phyloP scores from a whole-genome alignment of 2,113 vertebrate species.

The Eulemur rufifrons region DNA sequence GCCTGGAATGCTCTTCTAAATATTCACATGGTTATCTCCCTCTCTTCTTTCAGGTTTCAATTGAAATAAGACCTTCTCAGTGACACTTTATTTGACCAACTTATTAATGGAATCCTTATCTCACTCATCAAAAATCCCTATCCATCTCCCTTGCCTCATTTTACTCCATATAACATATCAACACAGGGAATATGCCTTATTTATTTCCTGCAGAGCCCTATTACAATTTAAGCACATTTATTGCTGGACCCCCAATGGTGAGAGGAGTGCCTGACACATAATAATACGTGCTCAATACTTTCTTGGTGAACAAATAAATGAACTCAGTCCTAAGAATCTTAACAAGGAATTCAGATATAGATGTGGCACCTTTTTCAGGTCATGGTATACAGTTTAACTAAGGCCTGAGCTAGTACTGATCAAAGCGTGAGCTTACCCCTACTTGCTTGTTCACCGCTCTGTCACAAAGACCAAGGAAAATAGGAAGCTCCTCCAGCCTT shows the following conservation, averaged over 20 bases:
- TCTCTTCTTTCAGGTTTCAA: conserved; percentile 12
- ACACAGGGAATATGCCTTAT: background rate
- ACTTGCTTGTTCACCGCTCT: background rate
- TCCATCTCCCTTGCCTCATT: background rate
- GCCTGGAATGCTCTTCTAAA: background rate
- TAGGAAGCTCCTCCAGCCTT: background rate
- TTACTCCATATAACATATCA: background rate
- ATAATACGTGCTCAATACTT: background rate
- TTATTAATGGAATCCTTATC: conserved; percentile 1
- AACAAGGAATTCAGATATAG: background rate
- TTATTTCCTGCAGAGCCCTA: background rate
- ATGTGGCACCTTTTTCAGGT: background rate
- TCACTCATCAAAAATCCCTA: background rate
- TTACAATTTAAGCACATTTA: conserved; percentile 3
- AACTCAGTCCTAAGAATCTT: background rate
- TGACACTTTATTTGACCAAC: background rate
- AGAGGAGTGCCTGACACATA: background rate
- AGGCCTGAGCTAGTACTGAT: conserved; percentile 3
- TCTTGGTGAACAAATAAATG: background rate
- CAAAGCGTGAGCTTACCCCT: background rate
- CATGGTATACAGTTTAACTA: background rate
- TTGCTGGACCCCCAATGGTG: background rate
- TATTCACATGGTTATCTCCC: background rate
- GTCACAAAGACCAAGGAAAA: background rate
- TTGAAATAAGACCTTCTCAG: background rate